A percentile compares a stretch with the other conserved stretches of the same genome.
Evolutionary conservation across 1,140 invertebrate genomes (phyloP).

Genomic region (Bemisia tabaci): DNA sequence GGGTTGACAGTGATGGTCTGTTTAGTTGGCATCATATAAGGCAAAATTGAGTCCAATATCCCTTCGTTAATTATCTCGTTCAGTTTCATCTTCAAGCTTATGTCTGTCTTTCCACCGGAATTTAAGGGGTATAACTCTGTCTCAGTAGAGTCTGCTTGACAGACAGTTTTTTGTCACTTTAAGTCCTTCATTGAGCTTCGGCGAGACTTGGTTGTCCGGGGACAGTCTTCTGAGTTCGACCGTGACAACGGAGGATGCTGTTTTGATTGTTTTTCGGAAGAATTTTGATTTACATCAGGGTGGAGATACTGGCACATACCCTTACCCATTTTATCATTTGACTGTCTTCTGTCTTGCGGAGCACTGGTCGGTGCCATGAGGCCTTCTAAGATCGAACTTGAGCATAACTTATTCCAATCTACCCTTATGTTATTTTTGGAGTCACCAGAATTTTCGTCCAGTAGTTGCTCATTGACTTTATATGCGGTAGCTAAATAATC

Average conservation of each 20-base stretch:
- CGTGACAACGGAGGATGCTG: neutral
- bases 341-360: neutral
- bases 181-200: neutral
- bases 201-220: neutral
- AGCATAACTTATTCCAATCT: neutral
- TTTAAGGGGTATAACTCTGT: neutral
- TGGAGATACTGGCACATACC: neutral
- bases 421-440: neutral
- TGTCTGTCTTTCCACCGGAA: neutral
- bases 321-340: neutral
- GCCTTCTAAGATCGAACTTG: neutral
- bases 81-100: slow-evolving; percentile 32
- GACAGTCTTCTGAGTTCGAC: neutral
- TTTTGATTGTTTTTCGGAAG: neutral
- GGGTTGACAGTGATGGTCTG: slow-evolving; percentile 16
- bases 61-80: slow-evolving; percentile 58
- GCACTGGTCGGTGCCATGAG: neutral
- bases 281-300: neutral
- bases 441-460: neutral
- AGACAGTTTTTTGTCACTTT: neutral
- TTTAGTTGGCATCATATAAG: slow-evolving; percentile 44
- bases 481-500: neutral
- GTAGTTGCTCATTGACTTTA: neutral
- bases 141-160: neutral
- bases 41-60: slow-evolving; percentile 58